Evolutionary conservation across 2,797 vertebrate species (phyloP).

Genomic region (Pristis pectinata): DNA sequence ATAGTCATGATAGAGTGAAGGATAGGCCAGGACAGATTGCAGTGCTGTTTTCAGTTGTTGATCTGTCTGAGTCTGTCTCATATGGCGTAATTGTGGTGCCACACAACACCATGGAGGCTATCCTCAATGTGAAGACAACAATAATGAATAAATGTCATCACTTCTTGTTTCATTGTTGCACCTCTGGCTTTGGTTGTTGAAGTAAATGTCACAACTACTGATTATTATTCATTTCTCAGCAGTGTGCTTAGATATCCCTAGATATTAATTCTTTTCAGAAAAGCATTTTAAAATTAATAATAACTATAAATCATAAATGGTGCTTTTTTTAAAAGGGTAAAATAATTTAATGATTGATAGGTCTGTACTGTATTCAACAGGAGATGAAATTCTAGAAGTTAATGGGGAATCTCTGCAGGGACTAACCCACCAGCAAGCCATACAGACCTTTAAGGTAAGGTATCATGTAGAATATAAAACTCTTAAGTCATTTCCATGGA

Average conservation of each 20-base stretch:
- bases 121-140: no score
- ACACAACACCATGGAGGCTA: no score
- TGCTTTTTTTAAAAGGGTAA: not conserved
- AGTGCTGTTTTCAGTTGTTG: no score
- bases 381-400: constrained; percentile 89
- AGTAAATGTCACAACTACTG: not conserved
- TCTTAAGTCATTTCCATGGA: not conserved
- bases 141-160: no score
- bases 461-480: not conserved
- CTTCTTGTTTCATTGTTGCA: no score
- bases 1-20: no score
- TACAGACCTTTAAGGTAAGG: constrained; percentile 92
- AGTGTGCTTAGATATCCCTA: not conserved
- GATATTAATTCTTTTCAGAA: not conserved
- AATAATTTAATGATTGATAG: not conserved
- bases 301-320: not conserved
- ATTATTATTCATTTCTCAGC: not conserved
- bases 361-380: constrained; percentile 52
- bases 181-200: not conserved
- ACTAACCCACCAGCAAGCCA: constrained; percentile 89
- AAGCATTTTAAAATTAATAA: not conserved
- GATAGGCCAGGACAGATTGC: no score
- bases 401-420: constrained; percentile 91
- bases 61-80: no score
- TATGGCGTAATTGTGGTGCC: no score